Base-by-base conservation (phyloP, 2,888 invertebrate genomes). In the Drosophila hamatofila region DNA sequence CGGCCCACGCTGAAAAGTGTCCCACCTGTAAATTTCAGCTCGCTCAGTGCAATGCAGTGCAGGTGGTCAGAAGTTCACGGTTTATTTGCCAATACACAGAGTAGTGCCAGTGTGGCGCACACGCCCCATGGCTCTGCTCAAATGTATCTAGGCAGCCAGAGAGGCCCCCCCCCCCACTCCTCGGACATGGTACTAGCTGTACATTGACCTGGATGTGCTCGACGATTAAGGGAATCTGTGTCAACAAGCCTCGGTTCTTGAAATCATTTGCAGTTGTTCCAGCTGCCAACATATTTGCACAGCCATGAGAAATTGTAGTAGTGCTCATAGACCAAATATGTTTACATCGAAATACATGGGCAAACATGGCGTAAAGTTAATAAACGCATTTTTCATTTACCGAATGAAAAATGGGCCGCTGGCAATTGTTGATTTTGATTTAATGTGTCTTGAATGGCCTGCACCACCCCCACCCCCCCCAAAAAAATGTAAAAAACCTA, bases 71-170 rank as follows among this genome's bases (percentile, higher is more conserved):
- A n/a, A 39, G 46, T 27, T 58, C 27, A 58, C 7, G 27, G 37
- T 1, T 18, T 48, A 48, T 58, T 48, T 58, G 48, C 48, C 27
- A 48, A 58, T 48, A 58, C 33, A 21, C 11, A 51, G 16, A 16
- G 30, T 41, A 21, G 2, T 30, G 30, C 30, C 7, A 11, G 56
- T 44, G 27, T n/a, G n/a, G n/a, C n/a, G n/a, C n/a, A n/a, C 16
- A 21, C n/a, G 8, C n/a, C 6, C 42, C 14, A 16, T 16, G 11
- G 41, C 8, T n/a, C n/a, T 25, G 25, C 44, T 16, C 35, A 18
- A 5, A n/a, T n/a, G 6, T n/a, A 18, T n/a, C 21, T 16, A n/a
- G 18, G 14, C 21, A 12, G 42, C 12, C 11, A 9, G 41, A 1
- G 11, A 11, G 18, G 14, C 35, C 11, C 0, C 37, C 16, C 35